A percentile compares a stretch with the other conserved stretches of the same genome.
These are phyloP conservation scores for Pipistrellus kuhlii DNA, from an alignment of 2,797 vertebrate species.

Conservation along the genomic window DNA sequence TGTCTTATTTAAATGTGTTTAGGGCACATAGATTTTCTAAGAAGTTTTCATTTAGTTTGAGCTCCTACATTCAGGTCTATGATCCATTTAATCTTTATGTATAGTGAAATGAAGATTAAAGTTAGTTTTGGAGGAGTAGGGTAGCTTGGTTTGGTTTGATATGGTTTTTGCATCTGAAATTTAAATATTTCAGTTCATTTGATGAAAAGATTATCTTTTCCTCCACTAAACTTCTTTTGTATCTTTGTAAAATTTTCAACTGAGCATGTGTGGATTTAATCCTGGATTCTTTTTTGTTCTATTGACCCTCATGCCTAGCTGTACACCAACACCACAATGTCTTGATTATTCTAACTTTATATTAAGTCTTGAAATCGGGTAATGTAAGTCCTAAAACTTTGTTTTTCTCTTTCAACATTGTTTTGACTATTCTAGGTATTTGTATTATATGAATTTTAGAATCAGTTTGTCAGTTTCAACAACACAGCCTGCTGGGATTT, in stretches of 20 bases:
- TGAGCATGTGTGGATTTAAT: not conserved
- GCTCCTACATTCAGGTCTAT: not conserved
- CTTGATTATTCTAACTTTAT: constrained; percentile 1
- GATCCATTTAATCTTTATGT: constrained; percentile 33
- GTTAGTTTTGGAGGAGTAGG: not conserved
- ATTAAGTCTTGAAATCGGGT: constrained; percentile 19
- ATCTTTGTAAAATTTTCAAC: constrained; percentile 36
- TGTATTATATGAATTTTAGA: constrained; percentile 25
- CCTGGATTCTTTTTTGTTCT: not conserved
- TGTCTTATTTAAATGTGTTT: constrained; percentile 3
- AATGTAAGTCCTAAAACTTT: not conserved
- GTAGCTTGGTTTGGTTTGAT: not conserved
- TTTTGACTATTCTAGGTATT: constrained; percentile 15
- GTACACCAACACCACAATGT: not conserved
- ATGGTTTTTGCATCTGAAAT: not conserved
- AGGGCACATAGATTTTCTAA: not conserved
- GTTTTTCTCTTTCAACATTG: constrained; percentile 31
- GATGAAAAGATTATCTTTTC: constrained; percentile 32
- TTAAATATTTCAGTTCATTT: constrained; percentile 20
- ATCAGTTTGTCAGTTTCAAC: constrained; percentile 8
- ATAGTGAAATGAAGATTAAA: not conserved
- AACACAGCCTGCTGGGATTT: not conserved
- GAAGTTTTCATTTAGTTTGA: constrained; percentile 30
- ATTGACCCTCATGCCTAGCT: not conserved
- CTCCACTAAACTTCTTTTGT: not conserved